A percentile compares a stretch with the other conserved stretches of the same genome.
Conservation (phyloP, 2,113 vertebrate species). For the Protobothrops mucrosquamatus region DNA sequence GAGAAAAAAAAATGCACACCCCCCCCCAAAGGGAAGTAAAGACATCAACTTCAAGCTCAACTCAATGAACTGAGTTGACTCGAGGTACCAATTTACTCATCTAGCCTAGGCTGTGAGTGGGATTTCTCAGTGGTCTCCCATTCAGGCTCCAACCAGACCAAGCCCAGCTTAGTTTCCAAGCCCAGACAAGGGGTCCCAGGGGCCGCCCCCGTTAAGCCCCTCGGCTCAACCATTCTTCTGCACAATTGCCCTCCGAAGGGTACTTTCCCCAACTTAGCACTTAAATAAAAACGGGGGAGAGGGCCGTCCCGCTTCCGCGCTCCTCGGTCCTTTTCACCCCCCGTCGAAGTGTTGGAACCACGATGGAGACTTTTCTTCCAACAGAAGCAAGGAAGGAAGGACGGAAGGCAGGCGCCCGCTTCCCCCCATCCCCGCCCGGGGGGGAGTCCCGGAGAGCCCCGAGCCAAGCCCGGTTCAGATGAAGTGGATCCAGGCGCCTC, state of each 20-base stretch:
- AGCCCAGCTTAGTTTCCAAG: background rate
- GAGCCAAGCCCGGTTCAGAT: constrained; percentile 68
- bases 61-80: background rate
- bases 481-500: constrained; percentile 86
- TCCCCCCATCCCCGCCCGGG: background rate
- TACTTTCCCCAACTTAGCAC: background rate
- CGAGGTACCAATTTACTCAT: background rate
- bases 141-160: background rate
- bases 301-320: background rate
- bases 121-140: background rate
- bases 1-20: background rate
- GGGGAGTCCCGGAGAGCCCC: background rate
- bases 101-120: background rate
- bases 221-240: background rate
- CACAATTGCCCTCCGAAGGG: background rate
- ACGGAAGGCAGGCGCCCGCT: background rate
- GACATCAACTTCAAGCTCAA: background rate
- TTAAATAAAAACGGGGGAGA: background rate
- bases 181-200: background rate
- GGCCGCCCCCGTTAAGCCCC: background rate
- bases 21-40: background rate
- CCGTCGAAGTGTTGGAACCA: background rate
- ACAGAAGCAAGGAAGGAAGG: background rate
- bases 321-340: background rate
- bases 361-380: no score